Base-by-base conservation (phyloP, 2,113 vertebrate species). In the Colossoma macropomum region DNA sequence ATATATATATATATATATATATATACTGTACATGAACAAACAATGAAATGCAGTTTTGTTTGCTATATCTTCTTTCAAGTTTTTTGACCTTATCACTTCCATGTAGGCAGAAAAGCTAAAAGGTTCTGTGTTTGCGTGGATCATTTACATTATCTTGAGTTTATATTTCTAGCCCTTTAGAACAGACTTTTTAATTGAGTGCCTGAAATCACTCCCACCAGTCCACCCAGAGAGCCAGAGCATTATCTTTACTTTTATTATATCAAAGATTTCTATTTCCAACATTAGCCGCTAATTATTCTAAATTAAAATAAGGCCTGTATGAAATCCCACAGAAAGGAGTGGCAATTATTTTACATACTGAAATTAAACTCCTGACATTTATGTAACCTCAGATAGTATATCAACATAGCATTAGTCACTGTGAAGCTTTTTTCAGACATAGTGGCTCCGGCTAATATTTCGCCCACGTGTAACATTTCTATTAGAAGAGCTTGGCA, bases 311-410 rank as follows among this genome's bases (percentile, higher is more conserved):
- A 54, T 11, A 27, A 13, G 32, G 60, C 45, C 63, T 50, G 30
- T 34, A 28, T 73, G 16, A 50, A n/a, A 3, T 72, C 56, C 30
- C 60, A 72, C 30, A 32, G 68, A 73, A 73, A 68, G 32, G 23
- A 34, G 63, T 12, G 38, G 32, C 32, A 77, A 41, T 73, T 54
- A 52, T 60, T 32, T 66, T 48, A 38, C 34, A 70, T 69, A 21
- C 66, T 48, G 30, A 77, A 84, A 71, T 76, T 50, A 34, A 63
- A n/a, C 75, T 84, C 73, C 77, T 84, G 77, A 86, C 77, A 81
- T 81, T 73, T 79, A 52, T 68, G 41, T 45, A 45, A 63, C 71
- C 41, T 32, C 9, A 70, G 32, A 59, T 4, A 41, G 15, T 10
- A 32, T 45, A 80, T 83, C 32, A 52, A 3, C 19, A 38, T 71